These are phyloP conservation scores for Lithophane ornitopus DNA, from an alignment of 2,888 invertebrate species.

Conservation along the genomic window DNA sequence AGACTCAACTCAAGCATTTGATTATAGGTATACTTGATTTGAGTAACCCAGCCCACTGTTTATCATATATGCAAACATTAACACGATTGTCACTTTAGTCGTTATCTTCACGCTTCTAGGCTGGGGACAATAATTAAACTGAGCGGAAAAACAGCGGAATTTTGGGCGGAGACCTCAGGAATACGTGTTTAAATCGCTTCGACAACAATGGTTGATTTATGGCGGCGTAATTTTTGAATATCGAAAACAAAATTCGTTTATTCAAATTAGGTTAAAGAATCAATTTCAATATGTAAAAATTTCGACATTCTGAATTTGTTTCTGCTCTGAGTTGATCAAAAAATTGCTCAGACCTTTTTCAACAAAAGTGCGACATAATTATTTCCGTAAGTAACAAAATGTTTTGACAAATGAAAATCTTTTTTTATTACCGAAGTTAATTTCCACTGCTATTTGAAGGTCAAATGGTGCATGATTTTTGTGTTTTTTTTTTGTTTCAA, in stretches of 20 bases:
- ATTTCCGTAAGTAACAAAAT: too few species aligned
- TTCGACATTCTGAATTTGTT: background rate
- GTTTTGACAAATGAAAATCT: too few species aligned
- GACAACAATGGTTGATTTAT: background rate
- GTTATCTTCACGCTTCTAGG: conserved; percentile 22
- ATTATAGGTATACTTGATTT: background rate
- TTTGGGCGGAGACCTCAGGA: background rate
- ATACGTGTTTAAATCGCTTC: too few species aligned
- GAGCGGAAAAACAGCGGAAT: background rate
- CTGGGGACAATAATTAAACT: background rate
- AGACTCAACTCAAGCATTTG: conserved; percentile 3
- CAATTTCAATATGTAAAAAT: background rate
- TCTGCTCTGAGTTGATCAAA: background rate
- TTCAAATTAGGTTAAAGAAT: background rate
- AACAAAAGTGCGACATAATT: too few species aligned
- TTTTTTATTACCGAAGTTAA: too few species aligned
- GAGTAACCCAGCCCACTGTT: conserved; percentile 32
- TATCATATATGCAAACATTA: conserved; percentile 35
- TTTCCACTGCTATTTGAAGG: too few species aligned
- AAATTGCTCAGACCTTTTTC: too few species aligned
- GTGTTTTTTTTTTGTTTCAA: too few species aligned
- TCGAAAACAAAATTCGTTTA: background rate
- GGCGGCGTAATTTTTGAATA: background rate
- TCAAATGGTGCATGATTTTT: too few species aligned
- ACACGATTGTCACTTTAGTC: conserved; percentile 1